Evolutionary conservation across 2,888 invertebrate genomes (phyloP).

Genomic region (Serrognathus titanus): DNA sequence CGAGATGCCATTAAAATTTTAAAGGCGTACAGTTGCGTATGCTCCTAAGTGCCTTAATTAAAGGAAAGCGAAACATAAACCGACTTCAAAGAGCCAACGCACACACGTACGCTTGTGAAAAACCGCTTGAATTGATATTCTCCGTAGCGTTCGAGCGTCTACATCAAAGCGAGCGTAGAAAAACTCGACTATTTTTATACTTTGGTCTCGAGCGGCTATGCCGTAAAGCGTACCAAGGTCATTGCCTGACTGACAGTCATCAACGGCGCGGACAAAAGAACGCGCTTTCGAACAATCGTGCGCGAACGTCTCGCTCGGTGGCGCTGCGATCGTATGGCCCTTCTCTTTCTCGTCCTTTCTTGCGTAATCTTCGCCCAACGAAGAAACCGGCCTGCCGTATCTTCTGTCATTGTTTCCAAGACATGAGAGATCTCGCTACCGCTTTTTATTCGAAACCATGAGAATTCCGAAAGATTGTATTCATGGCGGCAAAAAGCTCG

Average conservation of each 20-base stretch:
- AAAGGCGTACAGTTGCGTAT: too few species aligned
- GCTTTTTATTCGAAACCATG: background rate
- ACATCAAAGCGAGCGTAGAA: slow-evolving; percentile 1
- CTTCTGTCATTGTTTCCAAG: background rate
- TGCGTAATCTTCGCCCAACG: background rate
- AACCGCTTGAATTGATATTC: slow-evolving; percentile 2
- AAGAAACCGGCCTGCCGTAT: background rate
- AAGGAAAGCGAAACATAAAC: slow-evolving; percentile 2
- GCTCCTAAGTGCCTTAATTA: background rate
- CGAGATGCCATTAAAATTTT: too few species aligned
- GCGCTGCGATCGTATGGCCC: background rate
- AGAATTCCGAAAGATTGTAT: background rate
- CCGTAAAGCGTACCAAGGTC: slow-evolving; percentile 17
- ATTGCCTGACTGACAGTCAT: slow-evolving; percentile 23
- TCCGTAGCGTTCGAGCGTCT: background rate
- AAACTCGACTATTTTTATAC: slow-evolving; percentile 3
- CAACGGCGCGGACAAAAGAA: slow-evolving; percentile 4
- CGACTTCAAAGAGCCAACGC: background rate
- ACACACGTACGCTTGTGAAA: background rate
- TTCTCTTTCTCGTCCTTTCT: background rate
- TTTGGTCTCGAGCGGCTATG: background rate
- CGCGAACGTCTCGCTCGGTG: background rate
- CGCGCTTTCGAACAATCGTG: slow-evolving; percentile 1
- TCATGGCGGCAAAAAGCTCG: background rate
- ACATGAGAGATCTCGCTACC: background rate